phyloP scores from a whole-genome alignment of 2,888 invertebrate species.

The Sesamia inferens region DNA sequence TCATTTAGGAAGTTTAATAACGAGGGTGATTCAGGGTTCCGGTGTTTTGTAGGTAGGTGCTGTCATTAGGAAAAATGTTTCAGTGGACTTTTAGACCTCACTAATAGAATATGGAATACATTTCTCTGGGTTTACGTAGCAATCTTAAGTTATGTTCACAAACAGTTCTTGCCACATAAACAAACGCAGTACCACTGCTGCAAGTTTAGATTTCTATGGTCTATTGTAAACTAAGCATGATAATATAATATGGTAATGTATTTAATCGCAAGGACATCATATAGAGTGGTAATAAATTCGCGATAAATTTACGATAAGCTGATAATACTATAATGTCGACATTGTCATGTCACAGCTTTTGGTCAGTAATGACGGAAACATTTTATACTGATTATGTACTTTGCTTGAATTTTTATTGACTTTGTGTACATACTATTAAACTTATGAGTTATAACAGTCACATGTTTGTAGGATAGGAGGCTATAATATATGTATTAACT shows the following conservation, averaged over 20 bases:
- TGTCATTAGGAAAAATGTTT: background rate
- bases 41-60: background rate
- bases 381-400: conserved; percentile 39
- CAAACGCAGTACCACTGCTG: background rate
- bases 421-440: background rate
- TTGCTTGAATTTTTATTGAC: conserved; percentile 16
- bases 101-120: background rate
- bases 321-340: conserved; percentile 21
- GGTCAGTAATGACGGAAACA: conserved; percentile 25
- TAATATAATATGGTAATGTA: conserved; percentile 22
- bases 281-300: conserved; percentile 30
- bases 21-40: background rate
- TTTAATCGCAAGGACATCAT: conserved; percentile 34
- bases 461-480: conserved; percentile 1
- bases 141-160: no score
- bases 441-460: conserved; percentile 2
- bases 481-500: background rate
- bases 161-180: background rate
- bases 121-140: background rate
- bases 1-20: background rate
- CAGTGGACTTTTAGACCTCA: background rate
- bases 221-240: background rate
- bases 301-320: conserved; percentile 39
- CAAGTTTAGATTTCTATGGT: no score
- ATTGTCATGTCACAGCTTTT: conserved; percentile 27